These are phyloP conservation scores for Danio rerio DNA, from an alignment of 2,113 vertebrate species.

Conservation along the genomic window GRCz12tu NC_133196.1:43233501-43234000, in stretches of 20 bases:
- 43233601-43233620: slow-evolving; percentile 52
- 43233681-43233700: slow-evolving; percentile 63
- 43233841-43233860: no score
- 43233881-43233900: not conserved
- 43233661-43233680: slow-evolving; percentile 52
- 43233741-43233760: slow-evolving; percentile 62
- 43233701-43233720: slow-evolving; percentile 62
- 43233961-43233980: not conserved
- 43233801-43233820: slow-evolving; percentile 45
- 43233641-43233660: slow-evolving; percentile 74
- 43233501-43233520: slow-evolving; percentile 40
- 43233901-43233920: not conserved
- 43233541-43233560: slow-evolving; percentile 58
- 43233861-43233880: no score
- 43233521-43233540: slow-evolving; percentile 25
- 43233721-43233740: slow-evolving; percentile 61
- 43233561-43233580: slow-evolving; percentile 62
- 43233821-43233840: not conserved
- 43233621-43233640: slow-evolving; percentile 62
- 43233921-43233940: not conserved
- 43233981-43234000: not conserved
- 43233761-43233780: slow-evolving; percentile 62
- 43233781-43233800: slow-evolving; percentile 57
- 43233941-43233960: not conserved
- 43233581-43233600: slow-evolving; percentile 9